Evolutionary conservation across 2,888 invertebrate genomes (phyloP).

Genomic region (Hemithea aestivaria): DNA sequence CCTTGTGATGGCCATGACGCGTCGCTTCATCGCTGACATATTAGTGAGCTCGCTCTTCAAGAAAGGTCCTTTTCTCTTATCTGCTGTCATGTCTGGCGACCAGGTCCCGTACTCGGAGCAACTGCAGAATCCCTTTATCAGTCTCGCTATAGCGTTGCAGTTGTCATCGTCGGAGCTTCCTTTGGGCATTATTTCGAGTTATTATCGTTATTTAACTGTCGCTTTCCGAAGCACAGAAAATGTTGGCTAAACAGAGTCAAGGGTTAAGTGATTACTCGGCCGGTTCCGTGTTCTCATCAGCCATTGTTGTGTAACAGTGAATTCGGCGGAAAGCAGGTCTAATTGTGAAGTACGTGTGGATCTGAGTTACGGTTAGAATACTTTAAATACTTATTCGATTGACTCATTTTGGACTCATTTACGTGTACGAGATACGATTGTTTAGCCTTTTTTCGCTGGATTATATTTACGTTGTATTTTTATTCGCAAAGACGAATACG

Average conservation of each 20-base stretch:
- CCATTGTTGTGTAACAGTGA: conserved; percentile 42
- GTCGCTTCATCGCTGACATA: conserved; percentile 67
- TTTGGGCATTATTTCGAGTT: conserved; percentile 52
- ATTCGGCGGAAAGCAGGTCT: conserved; percentile 34
- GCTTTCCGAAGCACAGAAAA: conserved; percentile 63
- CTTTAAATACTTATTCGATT: conserved; percentile 10
- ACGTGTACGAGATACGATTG: too few relatives aligned
- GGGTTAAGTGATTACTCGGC: conserved; percentile 29
- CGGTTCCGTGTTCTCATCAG: conserved; percentile 40
- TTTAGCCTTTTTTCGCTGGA: too few relatives aligned
- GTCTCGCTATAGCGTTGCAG: conserved; percentile 67
- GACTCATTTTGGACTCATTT: neutral
- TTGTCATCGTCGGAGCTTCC: conserved; percentile 55
- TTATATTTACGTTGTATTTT: too few relatives aligned
- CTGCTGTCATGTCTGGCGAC: conserved; percentile 72
- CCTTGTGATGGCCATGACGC: conserved; percentile 66
- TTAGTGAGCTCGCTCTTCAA: conserved; percentile 70
- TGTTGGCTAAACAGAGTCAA: conserved; percentile 42
- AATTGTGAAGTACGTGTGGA: conserved; percentile 31
- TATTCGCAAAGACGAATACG: too few relatives aligned
- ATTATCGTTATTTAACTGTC: conserved; percentile 60
- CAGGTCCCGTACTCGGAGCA: conserved; percentile 74
- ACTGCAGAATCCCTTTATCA: conserved; percentile 72
- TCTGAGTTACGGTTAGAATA: conserved; percentile 22
- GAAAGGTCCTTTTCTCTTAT: conserved; percentile 60